Percentiles rank a stretch among this genome's conserved stretches.
Evolutionary conservation across 2,888 invertebrate species (phyloP).

Genomic region (Nomada fabriciana): DNA sequence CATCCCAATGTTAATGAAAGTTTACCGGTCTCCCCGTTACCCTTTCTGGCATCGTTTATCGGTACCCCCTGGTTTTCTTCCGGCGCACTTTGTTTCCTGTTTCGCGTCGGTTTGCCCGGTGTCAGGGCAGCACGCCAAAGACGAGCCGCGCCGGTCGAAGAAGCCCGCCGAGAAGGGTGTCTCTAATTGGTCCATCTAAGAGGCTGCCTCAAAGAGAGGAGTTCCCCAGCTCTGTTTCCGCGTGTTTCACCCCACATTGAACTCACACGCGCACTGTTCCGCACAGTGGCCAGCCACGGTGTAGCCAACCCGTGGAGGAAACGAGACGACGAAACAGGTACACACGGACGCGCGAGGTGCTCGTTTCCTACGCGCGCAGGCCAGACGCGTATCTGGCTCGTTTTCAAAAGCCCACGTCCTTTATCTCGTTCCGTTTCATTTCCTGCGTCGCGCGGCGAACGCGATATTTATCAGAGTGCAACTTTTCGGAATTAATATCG

Average conservation of each 20-base stretch:
- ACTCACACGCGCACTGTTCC: neutral
- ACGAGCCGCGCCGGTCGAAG: constrained; percentile 36
- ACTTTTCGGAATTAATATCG: constrained; percentile 53
- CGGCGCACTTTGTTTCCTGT: constrained; percentile 46
- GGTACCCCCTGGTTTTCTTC: constrained; percentile 26
- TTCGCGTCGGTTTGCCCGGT: constrained; percentile 32
- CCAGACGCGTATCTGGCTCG: constrained; percentile 50
- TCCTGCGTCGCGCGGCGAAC: constrained; percentile 21
- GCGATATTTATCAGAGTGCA: constrained; percentile 43
- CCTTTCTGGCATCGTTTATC: neutral
- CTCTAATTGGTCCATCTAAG: constrained; percentile 79
- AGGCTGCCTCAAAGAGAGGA: constrained; percentile 74
- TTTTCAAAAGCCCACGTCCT: constrained; percentile 45
- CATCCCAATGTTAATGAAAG: neutral
- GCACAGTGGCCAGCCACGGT: neutral
- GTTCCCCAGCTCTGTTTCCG: constrained; percentile 53
- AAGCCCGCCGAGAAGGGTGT: constrained; percentile 68
- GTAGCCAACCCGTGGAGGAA: neutral
- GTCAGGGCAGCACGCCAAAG: constrained; percentile 59
- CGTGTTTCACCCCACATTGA: neutral
- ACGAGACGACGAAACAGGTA: neutral
- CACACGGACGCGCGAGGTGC: neutral
- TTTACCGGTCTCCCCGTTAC: neutral
- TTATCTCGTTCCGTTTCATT: constrained; percentile 55
- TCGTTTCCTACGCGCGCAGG: constrained; percentile 8